Evolutionary conservation across 2,888 invertebrate genomes (phyloP).

Genomic region (Athalia circularis): DNA sequence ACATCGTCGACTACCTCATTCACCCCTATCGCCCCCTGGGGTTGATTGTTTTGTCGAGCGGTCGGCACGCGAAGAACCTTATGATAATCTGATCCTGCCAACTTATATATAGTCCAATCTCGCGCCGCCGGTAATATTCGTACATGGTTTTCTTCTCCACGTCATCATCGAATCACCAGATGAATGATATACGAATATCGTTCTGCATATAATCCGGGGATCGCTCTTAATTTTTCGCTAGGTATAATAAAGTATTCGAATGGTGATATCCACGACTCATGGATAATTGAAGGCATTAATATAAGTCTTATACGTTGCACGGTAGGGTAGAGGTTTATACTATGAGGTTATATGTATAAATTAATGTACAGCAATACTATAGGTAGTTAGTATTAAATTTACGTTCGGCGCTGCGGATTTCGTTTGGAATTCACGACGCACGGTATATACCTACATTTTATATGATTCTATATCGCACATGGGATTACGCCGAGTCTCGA

Average conservation of each 20-base stretch:
- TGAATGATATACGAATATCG: background rate
- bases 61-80: slow-evolving; percentile 57
- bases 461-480: too few relatives aligned
- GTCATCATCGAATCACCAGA: background rate
- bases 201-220: background rate
- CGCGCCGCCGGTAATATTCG: background rate
- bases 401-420: slow-evolving; percentile 20
- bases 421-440: slow-evolving; percentile 31
- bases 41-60: slow-evolving; percentile 64
- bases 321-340: background rate
- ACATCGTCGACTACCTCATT: slow-evolving; percentile 37
- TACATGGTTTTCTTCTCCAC: too few relatives aligned
- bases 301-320: slow-evolving; percentile 23
- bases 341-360: slow-evolving; percentile 25
- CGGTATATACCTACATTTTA: too few relatives aligned
- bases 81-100: slow-evolving; percentile 31
- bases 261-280: slow-evolving; percentile 22
- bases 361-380: background rate
- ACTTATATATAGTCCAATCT: slow-evolving; percentile 8
- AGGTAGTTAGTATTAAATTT: slow-evolving; percentile 22
- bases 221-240: background rate
- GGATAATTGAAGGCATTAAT: slow-evolving; percentile 15
- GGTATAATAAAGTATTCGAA: slow-evolving; percentile 13
- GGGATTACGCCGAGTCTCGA: too few relatives aligned
- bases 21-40: slow-evolving; percentile 40